phyloP scores from a whole-genome alignment of 2,113 vertebrate genomes.

The Mus musculus region GRCm39 chr4:84053501-84054000 shows the following conservation, averaged over 20 bases:
- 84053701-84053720: background rate
- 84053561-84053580: background rate
- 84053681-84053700: background rate
- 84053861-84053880: background rate
- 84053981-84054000: background rate
- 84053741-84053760: background rate
- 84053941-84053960: background rate
- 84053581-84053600: background rate
- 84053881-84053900: background rate
- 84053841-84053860: background rate
- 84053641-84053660: background rate
- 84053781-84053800: background rate
- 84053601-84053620: background rate
- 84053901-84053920: background rate
- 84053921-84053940: background rate
- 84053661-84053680: background rate
- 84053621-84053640: background rate
- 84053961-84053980: background rate
- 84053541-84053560: background rate
- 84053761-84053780: background rate
- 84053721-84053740: background rate
- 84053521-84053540: constrained; percentile 4
- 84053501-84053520: background rate
- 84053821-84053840: background rate
- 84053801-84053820: background rate